phyloP scores from a whole-genome alignment of 2,113 vertebrate genomes.

The Rhizomys pruinosus region DNA sequence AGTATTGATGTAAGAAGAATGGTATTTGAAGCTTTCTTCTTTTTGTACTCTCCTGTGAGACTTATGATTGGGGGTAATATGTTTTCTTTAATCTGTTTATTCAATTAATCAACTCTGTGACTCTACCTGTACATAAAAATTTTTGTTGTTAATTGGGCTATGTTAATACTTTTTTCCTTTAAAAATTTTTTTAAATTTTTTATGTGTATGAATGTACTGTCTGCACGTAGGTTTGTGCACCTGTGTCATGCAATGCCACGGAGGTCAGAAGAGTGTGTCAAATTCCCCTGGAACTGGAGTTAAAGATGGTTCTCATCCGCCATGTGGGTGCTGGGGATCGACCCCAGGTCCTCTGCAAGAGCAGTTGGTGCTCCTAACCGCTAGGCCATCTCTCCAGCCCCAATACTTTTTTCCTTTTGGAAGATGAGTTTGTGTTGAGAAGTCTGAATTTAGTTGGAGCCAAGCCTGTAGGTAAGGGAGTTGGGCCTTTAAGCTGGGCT shows the following conservation, averaged over 20 bases:
- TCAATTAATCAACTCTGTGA: background rate
- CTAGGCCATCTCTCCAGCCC: no score
- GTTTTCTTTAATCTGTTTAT: slow-evolving; percentile 41
- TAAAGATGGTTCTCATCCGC: no score
- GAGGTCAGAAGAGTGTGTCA: no score
- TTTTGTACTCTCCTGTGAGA: background rate
- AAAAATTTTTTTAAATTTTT: no score
- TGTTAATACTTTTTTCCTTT: background rate
- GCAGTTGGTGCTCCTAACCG: no score
- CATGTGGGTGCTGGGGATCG: no score
- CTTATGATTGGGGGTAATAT: background rate
- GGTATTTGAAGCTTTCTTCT: background rate
- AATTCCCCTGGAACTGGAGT: no score
- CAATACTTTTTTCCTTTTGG: background rate
- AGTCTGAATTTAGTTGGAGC: background rate
- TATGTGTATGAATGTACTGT: no score
- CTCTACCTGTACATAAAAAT: background rate
- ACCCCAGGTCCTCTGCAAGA: no score
- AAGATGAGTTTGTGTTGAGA: slow-evolving; percentile 16
- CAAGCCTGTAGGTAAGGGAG: background rate
- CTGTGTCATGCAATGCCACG: no score
- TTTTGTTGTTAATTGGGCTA: background rate
- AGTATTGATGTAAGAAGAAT: background rate
- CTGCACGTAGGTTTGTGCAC: no score
- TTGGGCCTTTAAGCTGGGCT: background rate